phyloP scores from a whole-genome alignment of 1,140 invertebrate species.

The Heliconius himera region DNA sequence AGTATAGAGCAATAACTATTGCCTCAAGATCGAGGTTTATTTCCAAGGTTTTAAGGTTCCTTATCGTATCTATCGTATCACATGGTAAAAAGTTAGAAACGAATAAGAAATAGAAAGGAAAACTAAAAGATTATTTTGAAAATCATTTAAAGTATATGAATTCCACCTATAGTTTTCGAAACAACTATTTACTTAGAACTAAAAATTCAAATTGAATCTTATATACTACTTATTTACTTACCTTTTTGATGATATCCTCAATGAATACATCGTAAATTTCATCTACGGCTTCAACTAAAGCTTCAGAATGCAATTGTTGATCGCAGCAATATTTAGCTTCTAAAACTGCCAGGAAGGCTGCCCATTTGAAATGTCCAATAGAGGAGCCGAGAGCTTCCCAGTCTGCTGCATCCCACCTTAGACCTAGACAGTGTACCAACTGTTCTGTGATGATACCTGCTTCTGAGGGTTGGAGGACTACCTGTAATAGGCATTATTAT shows the following conservation, averaged over 20 bases:
- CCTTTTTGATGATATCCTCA: conserved; percentile 92
- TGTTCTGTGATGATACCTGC: conserved; percentile 85
- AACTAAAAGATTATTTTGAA: too few species aligned
- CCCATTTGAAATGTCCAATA: conserved; percentile 84
- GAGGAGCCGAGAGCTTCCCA: conserved; percentile 85
- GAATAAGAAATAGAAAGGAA: too few species aligned
- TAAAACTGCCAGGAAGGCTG: conserved; percentile 87
- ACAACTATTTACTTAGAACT: too few species aligned
- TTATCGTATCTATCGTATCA: too few species aligned
- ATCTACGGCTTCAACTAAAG: conserved; percentile 87
- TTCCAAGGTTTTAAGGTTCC: too few species aligned
- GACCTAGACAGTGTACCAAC: conserved; percentile 85
- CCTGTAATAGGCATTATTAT: conserved; percentile 68
- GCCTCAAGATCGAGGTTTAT: too few species aligned
- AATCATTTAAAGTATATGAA: too few species aligned
- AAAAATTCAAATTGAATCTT: too few species aligned
- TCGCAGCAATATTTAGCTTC: conserved; percentile 86
- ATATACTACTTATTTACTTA: conserved; percentile 47
- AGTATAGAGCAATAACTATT: too few species aligned
- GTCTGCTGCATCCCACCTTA: conserved; percentile 85
- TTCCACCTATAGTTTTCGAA: too few species aligned
- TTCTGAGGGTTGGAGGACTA: conserved; percentile 85
- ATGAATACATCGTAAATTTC: conserved; percentile 90
- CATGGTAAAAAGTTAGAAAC: too few species aligned
- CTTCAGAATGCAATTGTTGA: conserved; percentile 82